Conservation (phyloP, 2,113 vertebrate genomes). For the Dasyornis broadbenti region DNA sequence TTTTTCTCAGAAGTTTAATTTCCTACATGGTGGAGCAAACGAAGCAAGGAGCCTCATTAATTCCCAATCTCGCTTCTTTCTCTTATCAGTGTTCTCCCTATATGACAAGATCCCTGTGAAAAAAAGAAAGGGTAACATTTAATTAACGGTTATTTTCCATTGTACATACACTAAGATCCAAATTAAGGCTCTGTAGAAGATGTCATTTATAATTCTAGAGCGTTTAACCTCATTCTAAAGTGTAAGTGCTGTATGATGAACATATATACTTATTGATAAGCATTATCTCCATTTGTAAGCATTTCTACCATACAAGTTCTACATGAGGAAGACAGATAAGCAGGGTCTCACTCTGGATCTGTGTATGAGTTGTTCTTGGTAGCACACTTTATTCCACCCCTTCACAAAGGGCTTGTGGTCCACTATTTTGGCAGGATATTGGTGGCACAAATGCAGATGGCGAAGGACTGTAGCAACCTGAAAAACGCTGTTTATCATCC, state of each 20-base stretch:
- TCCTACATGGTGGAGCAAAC: not conserved
- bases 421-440: not conserved
- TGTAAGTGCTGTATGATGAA: not conserved
- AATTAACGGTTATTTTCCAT: not conserved
- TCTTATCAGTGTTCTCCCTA: not conserved
- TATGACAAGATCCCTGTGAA: not conserved
- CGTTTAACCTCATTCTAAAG: not conserved
- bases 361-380: not conserved
- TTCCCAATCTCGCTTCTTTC: not conserved
- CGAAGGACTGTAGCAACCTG: not conserved
- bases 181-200: not conserved
- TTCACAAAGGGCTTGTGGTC: not conserved
- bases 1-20: not conserved
- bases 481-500: not conserved
- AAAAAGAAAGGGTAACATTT: not conserved
- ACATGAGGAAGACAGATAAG: not conserved
- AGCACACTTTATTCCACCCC: not conserved
- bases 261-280: not conserved
- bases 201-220: not conserved
- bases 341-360: not conserved
- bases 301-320: not conserved
- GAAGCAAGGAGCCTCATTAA: not conserved
- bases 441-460: not conserved
- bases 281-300: not conserved
- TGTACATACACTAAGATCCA: not conserved